These are phyloP conservation scores for Pampus argenteus DNA, from an alignment of 2,797 vertebrate species.

Conservation along the genomic window DNA sequence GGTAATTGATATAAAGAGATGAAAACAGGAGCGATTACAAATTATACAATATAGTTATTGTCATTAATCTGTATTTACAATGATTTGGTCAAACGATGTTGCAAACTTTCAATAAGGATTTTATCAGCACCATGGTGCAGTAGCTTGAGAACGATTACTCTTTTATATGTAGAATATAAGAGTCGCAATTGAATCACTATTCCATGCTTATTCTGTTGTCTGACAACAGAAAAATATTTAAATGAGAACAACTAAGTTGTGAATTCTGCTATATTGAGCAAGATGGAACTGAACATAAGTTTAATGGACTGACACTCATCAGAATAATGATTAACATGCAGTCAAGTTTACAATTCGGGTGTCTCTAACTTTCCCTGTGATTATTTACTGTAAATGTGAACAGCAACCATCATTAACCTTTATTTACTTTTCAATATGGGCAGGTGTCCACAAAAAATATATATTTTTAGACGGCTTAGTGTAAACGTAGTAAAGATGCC, in stretches of 20 bases:
- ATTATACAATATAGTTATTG: neutral
- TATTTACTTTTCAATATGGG: neutral
- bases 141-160: too few species aligned
- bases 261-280: neutral
- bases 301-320: neutral
- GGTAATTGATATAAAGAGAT: neutral
- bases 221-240: neutral
- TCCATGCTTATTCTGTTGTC: too few species aligned
- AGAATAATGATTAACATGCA: neutral
- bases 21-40: neutral
- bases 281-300: neutral
- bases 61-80: neutral
- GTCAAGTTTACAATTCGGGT: neutral
- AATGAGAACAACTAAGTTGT: constrained; percentile 1
- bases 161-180: too few species aligned
- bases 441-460: neutral
- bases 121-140: too few species aligned
- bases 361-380: neutral
- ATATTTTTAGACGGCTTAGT: neutral
- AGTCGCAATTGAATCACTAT: too few species aligned
- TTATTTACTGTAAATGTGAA: neutral
- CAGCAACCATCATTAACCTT: neutral
- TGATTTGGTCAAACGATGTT: neutral
- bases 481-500: neutral
- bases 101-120: too few species aligned